phyloP scores from a whole-genome alignment of 2,888 invertebrate species.

The Microplitis manilae region DNA sequence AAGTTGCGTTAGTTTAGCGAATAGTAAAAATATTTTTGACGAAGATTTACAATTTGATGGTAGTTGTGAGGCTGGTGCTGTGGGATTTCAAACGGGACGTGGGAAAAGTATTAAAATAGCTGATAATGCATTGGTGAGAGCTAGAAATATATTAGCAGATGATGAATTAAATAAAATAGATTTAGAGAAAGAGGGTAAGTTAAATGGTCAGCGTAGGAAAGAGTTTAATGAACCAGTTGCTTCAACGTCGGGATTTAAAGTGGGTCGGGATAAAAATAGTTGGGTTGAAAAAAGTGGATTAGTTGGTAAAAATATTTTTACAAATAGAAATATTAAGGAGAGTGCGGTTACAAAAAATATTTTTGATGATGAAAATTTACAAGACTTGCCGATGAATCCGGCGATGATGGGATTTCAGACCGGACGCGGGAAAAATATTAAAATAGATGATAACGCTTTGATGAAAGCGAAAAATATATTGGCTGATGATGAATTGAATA shows the following conservation, averaged over 20 bases:
- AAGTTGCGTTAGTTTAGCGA: background rate
- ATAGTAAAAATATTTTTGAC: background rate
- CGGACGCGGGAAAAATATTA: constrained; percentile 59
- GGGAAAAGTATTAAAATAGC: constrained; percentile 57
- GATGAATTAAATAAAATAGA: constrained; percentile 22
- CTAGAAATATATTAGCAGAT: constrained; percentile 40
- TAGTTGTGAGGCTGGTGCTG: background rate
- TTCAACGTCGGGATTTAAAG: background rate
- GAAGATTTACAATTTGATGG: background rate
- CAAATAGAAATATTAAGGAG: background rate
- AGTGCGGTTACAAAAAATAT: background rate
- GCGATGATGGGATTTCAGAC: constrained; percentile 60
- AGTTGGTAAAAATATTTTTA: background rate
- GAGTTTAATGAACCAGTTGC: constrained; percentile 58
- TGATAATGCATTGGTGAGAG: constrained; percentile 49
- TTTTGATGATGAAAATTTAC: constrained; percentile 6
- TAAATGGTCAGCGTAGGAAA: background rate
- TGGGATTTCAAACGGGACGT: constrained; percentile 65
- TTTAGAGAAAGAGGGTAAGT: background rate
- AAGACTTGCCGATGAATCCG: constrained; percentile 18
- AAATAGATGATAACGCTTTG: constrained; percentile 53
- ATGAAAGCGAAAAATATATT: constrained; percentile 46
- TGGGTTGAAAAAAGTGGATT: background rate
- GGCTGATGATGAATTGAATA: constrained; percentile 22
- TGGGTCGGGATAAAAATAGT: background rate